phyloP scores from a whole-genome alignment of 2,113 vertebrate species.

The Ivindomyrus marchei region DNA sequence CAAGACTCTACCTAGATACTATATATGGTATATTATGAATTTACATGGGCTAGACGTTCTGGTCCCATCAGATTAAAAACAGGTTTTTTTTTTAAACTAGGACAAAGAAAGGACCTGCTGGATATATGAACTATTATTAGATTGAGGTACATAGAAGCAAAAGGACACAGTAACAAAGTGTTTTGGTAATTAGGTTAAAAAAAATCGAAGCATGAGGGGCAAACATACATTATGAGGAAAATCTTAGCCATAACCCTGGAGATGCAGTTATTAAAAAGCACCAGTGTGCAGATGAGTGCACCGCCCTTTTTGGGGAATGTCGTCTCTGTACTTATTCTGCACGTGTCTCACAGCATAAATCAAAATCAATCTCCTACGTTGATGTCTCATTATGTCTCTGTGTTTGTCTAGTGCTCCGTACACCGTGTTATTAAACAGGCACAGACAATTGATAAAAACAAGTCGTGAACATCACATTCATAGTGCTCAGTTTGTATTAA shows the following conservation, averaged over 20 bases:
- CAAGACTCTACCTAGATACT: not conserved
- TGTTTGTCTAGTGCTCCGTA: not conserved
- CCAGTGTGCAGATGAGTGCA: not conserved
- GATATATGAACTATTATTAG: conserved; percentile 12
- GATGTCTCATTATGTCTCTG: not conserved
- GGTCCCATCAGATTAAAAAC: not conserved
- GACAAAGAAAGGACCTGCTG: not conserved
- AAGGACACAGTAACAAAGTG: not conserved
- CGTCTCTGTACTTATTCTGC: not conserved
- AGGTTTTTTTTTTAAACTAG: not conserved
- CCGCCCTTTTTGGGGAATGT: not conserved
- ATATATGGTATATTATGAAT: not conserved
- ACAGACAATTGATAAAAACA: not conserved
- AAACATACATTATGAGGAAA: not conserved
- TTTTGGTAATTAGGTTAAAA: not conserved
- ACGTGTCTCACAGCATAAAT: not conserved
- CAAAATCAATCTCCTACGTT: not conserved
- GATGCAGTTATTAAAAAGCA: not conserved
- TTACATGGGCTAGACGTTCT: not conserved
- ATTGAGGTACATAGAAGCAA: not conserved
- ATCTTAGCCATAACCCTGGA: not conserved
- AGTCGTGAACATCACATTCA: not conserved
- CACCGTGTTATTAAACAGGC: not conserved
- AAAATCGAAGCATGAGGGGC: not conserved
- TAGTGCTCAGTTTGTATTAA: not conserved